Base-by-base conservation (phyloP, 2,888 invertebrate species). In the Deilephila porcellus region DNA sequence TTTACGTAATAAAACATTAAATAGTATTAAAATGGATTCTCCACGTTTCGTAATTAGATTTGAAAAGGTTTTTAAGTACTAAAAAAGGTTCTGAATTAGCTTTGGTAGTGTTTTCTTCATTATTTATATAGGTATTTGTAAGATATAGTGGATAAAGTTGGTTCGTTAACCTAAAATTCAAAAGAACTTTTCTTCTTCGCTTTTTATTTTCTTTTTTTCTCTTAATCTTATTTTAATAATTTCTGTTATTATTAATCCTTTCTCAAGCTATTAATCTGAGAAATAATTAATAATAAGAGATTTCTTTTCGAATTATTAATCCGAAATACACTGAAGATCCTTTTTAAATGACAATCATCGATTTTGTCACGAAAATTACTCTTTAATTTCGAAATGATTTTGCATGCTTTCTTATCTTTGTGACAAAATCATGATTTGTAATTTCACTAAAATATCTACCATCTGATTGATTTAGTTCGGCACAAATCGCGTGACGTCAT, bases 321-420 rank as follows among this genome's bases (percentile, higher is more conserved):
- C 64, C 37, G 7, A 7, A 1, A 52, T 45, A 7, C 19, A n/a
- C 14, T 67, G 14, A 67, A 59, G 37, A 59, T 67, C 59, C 70
- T 72, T 60, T 25, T 14, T 56, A 71, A 20, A 70, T 56, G 87
- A 88, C 85, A 88, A 87, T 80, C 73, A 72, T 79, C 86, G 88
- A 83, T 89, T 88, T 77, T 90, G 86, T 90, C 86, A 79, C 84
- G 90, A 90, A 83, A 86, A 88, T 79, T 74, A 60, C 72, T 81
- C 75, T 73, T 75, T 14, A 52, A 74, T 72, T 71, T 64, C 71
- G 71, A 67, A 29, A 67, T 76, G 79, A 85, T 84, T 83, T 76
- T 86, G 85, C 83, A 88, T 86, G 84, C 75, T 62, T 71, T 73
- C 73, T 37, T 86, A 90, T 89, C 88, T 88, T 90, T 90, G 85